Evolutionary conservation across 2,113 vertebrate genomes (phyloP), one percentile per base, ranked within the genome.

Genomic region (Oreochromis niloticus): DNA sequence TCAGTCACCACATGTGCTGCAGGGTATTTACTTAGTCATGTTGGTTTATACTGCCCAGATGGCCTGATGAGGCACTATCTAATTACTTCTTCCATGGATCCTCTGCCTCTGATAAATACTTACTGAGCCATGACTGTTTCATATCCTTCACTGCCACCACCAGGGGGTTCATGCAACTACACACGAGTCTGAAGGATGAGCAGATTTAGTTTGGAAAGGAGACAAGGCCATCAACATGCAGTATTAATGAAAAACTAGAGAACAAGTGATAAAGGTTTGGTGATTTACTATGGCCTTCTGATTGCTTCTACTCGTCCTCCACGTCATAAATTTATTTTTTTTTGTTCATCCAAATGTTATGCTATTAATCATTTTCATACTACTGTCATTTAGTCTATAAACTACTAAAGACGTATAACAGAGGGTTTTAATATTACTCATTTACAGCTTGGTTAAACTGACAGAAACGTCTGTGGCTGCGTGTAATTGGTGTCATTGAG

Each of bases 11-110:
- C 54, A 39, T 48, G 50, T 80, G 61, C 75, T 82, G 32, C 56
- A 7, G 80, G 14, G 87, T 89, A 91, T 90, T 93, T 90, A 90
- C 32, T 85, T 88, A 84, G 91, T 88, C 88, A 87, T 89, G 83
- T 56, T 86, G 56, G 43, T 81, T 86, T 55, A 89, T 52, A 10
- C 48, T 79, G 88, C 17, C 80, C 93, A 92, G 93, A 92, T 94
- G 91, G 83, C 39, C 54, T 92, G 91, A 92, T 92, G 85, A 88
- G 79, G 89, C 73, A 84, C 81, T 71, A 87, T 89, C 88, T 91
- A 86, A 92, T 92, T 93, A 93, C 88, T 92, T 89, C 82, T 84
- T 83, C 61, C 63, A 82, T 85, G 75, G 50, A 81, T 86, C 59
- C 86, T 63, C 39, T 89, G 3, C 80, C 80, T 83, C 82, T 86